Conservation (phyloP, 2,797 vertebrate species). For the Echiichthys vipera region DNA sequence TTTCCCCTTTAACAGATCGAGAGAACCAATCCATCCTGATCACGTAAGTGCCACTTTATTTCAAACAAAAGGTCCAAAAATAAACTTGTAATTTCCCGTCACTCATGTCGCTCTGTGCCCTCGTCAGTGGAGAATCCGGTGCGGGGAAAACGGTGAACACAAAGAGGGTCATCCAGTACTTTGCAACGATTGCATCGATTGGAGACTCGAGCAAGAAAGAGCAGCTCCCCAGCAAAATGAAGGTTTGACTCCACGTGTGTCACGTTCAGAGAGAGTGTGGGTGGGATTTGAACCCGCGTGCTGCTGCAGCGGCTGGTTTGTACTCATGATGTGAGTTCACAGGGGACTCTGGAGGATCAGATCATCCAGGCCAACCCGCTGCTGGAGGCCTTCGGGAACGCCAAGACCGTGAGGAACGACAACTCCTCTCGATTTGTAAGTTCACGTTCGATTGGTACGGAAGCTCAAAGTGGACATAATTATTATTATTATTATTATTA, state of each 20-base stretch:
- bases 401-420: constrained; percentile 78
- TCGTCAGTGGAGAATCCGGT: constrained; percentile 77
- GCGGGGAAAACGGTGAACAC: constrained; percentile 83
- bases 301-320: constrained; percentile 22
- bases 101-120: background rate
- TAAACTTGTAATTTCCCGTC: background rate
- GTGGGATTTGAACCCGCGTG: background rate
- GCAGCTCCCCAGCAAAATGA: constrained; percentile 53
- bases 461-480: background rate
- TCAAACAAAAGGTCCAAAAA: background rate
- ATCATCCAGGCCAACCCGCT: constrained; percentile 76
- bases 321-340: constrained; percentile 74
- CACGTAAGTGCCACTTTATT: constrained; percentile 80
- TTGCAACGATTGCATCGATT: constrained; percentile 75
- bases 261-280: no score
- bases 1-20: constrained; percentile 77
- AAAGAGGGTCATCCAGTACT: constrained; percentile 81
- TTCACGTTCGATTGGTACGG: background rate
- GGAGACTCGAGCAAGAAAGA: constrained; percentile 74
- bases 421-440: constrained; percentile 74
- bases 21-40: constrained; percentile 91
- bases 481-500: background rate
- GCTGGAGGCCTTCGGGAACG: constrained; percentile 76
- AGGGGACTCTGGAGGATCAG: constrained; percentile 73
- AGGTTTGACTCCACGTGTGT: constrained; percentile 37